These are phyloP conservation scores for Anguilla rostrata DNA, from an alignment of 2,113 vertebrate species.

Conservation along the genomic window DNA sequence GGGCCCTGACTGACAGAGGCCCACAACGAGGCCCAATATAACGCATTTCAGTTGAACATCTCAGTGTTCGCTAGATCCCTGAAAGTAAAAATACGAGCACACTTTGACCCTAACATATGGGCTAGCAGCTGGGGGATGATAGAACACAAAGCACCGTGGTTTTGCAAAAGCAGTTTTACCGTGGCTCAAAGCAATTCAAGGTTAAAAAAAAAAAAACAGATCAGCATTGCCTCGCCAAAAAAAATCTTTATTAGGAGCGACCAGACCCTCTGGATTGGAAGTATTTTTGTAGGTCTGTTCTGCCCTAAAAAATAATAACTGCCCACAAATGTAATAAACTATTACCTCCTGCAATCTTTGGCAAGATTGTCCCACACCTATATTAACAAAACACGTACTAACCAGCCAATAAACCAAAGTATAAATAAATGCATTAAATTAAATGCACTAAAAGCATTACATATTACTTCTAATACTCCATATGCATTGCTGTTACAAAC, in stretches of 20 bases:
- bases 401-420: too few species aligned
- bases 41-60: conserved; percentile 25
- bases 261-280: not conserved
- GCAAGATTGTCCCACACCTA: too few species aligned
- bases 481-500: too few species aligned
- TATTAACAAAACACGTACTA: too few species aligned
- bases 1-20: too few species aligned
- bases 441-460: too few species aligned
- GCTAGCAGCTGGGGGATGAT: conserved; percentile 36
- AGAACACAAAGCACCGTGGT: conserved; percentile 12
- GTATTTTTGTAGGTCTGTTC: not conserved
- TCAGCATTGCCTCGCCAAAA: not conserved
- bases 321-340: not conserved
- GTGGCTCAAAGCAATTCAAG: too few species aligned
- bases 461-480: too few species aligned
- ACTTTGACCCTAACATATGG: conserved; percentile 8
- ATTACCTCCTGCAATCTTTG: too few species aligned
- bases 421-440: too few species aligned
- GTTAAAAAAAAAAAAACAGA: not conserved
- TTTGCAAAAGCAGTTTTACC: not conserved
- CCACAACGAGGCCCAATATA: conserved; percentile 28
- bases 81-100: conserved; percentile 24
- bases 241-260: not conserved
- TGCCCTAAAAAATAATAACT: not conserved
- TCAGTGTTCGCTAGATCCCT: conserved; percentile 25